A percentile compares a stretch with the other conserved stretches of the same genome.
Conservation (phyloP, 2,113 vertebrate species). For the Lepus americanus region DNA sequence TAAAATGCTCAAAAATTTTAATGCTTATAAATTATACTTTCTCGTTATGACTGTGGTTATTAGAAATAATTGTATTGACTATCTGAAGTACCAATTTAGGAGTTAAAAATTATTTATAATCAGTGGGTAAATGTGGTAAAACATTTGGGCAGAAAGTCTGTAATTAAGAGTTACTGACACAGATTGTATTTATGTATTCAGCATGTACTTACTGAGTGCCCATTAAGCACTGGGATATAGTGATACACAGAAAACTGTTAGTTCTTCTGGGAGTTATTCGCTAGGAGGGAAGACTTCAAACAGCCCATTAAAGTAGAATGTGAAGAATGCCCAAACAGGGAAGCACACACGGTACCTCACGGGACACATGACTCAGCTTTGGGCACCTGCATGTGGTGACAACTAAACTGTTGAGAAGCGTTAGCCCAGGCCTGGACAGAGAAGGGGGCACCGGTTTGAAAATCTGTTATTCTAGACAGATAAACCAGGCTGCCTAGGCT, state of each 20-base stretch:
- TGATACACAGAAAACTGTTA: not conserved
- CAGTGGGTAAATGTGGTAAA: not conserved
- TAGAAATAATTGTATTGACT: slow-evolving; percentile 19
- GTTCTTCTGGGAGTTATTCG: not conserved
- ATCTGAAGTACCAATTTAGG: not conserved
- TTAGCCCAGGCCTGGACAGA: not conserved
- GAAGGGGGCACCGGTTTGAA: not conserved
- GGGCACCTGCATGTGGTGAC: not conserved
- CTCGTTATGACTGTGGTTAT: not conserved
- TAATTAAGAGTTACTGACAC: slow-evolving; percentile 5
- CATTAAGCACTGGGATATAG: not conserved
- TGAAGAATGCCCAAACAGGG: not conserved
- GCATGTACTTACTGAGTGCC: not conserved
- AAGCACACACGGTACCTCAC: not conserved
- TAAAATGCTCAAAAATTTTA: not conserved
- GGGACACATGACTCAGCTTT: not conserved
- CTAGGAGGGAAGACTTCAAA: not conserved
- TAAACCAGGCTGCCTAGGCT: not conserved
- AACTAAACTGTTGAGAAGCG: not conserved
- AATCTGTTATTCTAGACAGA: not conserved
- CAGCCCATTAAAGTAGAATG: no score
- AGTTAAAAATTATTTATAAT: not conserved
- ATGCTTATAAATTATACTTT: slow-evolving; percentile 8
- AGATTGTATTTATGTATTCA: not conserved
- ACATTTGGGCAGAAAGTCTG: not conserved